phyloP scores from a whole-genome alignment of 2,113 vertebrate genomes.

The Brachirus orientalis region DNA sequence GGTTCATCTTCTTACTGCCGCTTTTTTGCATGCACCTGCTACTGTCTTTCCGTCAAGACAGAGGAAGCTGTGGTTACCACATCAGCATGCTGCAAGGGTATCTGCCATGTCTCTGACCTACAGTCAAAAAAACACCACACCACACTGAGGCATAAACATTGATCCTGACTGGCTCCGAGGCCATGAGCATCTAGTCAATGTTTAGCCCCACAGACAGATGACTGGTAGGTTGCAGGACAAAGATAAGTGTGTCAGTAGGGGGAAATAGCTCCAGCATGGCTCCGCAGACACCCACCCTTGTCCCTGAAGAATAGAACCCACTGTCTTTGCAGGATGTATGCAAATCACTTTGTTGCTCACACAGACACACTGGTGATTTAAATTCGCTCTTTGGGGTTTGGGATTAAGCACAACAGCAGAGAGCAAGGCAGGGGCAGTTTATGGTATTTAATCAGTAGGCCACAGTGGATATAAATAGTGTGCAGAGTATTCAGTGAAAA shows the following conservation, averaged over 20 bases:
- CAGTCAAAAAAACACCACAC: background rate
- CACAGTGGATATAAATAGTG: slow-evolving; percentile 7
- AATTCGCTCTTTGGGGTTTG: slow-evolving; percentile 35
- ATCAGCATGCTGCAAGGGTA: slow-evolving; percentile 7
- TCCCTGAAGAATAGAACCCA: slow-evolving; percentile 59
- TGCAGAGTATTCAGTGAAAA: background rate
- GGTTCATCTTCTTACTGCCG: slow-evolving; percentile 5
- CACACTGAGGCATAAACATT: slow-evolving; percentile 7
- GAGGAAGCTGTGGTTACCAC: slow-evolving; percentile 63
- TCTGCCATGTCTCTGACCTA: background rate
- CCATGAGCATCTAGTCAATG: slow-evolving; percentile 31
- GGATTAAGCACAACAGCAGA: slow-evolving; percentile 17
- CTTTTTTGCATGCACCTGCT: slow-evolving; percentile 49
- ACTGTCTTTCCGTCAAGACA: slow-evolving; percentile 39
- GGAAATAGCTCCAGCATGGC: slow-evolving; percentile 39
- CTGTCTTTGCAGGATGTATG: slow-evolving; percentile 63
- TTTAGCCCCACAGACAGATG: slow-evolving; percentile 11
- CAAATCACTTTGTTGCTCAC: slow-evolving; percentile 54
- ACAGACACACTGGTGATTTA: slow-evolving; percentile 35
- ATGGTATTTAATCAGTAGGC: slow-evolving; percentile 15
- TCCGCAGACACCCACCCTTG: slow-evolving; percentile 67
- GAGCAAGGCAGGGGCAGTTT: slow-evolving; percentile 8
- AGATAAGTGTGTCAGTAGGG: slow-evolving; percentile 49
- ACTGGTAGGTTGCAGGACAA: slow-evolving; percentile 23
- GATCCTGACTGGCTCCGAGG: background rate